Base-by-base conservation (phyloP, 2,797 vertebrate genomes). In the Rousettus madagascariensis region DNA sequence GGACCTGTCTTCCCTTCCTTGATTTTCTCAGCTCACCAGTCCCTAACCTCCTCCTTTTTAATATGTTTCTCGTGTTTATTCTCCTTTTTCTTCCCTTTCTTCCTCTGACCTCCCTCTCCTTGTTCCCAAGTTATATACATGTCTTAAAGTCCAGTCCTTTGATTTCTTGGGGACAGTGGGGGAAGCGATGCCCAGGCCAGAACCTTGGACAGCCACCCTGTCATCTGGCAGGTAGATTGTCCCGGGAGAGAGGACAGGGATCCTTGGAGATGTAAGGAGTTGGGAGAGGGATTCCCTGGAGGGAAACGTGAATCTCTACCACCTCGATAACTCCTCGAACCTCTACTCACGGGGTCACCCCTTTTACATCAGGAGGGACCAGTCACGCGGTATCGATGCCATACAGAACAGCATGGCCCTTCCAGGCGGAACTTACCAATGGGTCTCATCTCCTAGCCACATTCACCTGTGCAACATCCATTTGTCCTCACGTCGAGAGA, bases 301-400 rank as follows among this genome's bases (percentile, higher is more conserved):
- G 15, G 49, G 69, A 72, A 51, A 11, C 1, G 1, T 24, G 51
- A 43, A 24, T 51, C 75, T 69, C 46, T 28, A 22, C 15, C 8
- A 11, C 38, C 36, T 86, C 43, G 22, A 6, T 53, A 33, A 33
- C 28, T 59, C 36, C 41, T 72, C 22, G 66, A 79, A 53, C 41
- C n/a, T 79, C 28, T 10, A 28, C 51, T 46, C 33, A 24, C 22
- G 57, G 20, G 22, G 28, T 28, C 11, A 28, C 36, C 49, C 84
- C 7, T 74, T 88, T 15, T 75, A 57, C 61, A 17, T 51, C 10
- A 13, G 41, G 66, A 65, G 66, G 41, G 84, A 36, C 7, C 5
- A 1, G 41, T 8, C 19, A 5, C 3, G 20, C 0, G 0, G 65
- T 24, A 4, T 71, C 36, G 30, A 0, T 24, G 55, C 22, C 26